Evolutionary conservation across 2,888 invertebrate species (phyloP), one percentile per base, ranked within the genome.

Genomic region (Pyrochroa serraticornis): DNA sequence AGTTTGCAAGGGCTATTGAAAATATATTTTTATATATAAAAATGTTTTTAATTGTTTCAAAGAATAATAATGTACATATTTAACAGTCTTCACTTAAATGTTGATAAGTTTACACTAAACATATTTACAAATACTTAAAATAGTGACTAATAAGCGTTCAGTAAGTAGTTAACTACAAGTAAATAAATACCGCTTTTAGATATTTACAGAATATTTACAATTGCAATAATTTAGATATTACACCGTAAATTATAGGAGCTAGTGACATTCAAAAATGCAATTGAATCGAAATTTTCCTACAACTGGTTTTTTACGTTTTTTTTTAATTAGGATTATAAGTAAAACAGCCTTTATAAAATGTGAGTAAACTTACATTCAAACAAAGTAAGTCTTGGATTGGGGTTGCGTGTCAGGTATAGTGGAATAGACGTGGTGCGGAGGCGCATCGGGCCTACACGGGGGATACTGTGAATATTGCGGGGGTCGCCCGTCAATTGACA

Each of bases 401-500:
- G 77, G 75, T 65, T 75, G 76, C 7, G 73, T 73, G 61, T 80
- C 80, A 9, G 80, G 79, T 66, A 80, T 79, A 46, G 80, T 79
- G 7, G 79, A 79, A 64, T 80, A 80, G 31, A 80, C 79, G 60
- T 80, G 80, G 58, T 78, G 78, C 3, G 77, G 74, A 14, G 55
- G 55, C n/a, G 68, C 58, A 38, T 73, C 73, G 5, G 51, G 56
- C 44, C 72, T 62, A 38, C 70, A 71, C 9, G 70, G 71, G 10
- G 77, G 76, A 64, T 71, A 77, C 66, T 78, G 78, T 2, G 76
- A 69, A 60, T 79, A 79, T 61, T 78, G 77, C 7, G 60, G 78
- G 74, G 79, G 79, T 61, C 77, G 65, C n/a, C 75, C 77, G 58
- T 87, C 87, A 70, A 87, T 87, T 64, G 86, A 86, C 79, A 87